Conservation (phyloP, 1,140 invertebrate genomes). For the Drosophila neocordata region DNA sequence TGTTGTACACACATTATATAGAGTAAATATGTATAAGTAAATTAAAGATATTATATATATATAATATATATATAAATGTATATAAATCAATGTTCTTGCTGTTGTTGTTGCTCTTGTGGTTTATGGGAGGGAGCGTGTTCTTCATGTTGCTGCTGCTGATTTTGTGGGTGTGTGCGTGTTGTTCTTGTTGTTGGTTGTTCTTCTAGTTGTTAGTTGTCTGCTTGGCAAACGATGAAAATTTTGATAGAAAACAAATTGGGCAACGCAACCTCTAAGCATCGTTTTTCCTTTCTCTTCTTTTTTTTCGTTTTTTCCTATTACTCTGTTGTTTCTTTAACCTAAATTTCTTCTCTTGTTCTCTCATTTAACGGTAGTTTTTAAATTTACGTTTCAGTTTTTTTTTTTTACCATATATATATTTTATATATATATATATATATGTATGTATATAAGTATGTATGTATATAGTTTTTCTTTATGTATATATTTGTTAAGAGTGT, state of each 20-base stretch:
- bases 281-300: constrained; percentile 46
- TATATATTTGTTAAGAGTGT: constrained; percentile 70
- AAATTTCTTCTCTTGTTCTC: constrained; percentile 35
- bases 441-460: constrained; percentile 43
- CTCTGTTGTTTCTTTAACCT: constrained; percentile 46
- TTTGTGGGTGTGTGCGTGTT: constrained; percentile 49
- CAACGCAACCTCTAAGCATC: constrained; percentile 80
- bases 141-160: constrained; percentile 41
- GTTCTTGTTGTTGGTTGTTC: constrained; percentile 47
- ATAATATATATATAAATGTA: constrained; percentile 65
- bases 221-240: constrained; percentile 80
- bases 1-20: constrained; percentile 61
- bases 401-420: constrained; percentile 61
- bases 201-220: constrained; percentile 58
- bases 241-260: constrained; percentile 74
- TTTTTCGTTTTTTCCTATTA: constrained; percentile 11
- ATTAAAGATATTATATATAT: constrained; percentile 36
- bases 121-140: constrained; percentile 21
- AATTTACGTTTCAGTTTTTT: constrained; percentile 73
- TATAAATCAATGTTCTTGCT: constrained; percentile 65
- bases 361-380: constrained; percentile 66
- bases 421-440: constrained; percentile 57
- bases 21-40: constrained; percentile 74
- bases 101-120: constrained; percentile 13
- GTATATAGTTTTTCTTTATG: constrained; percentile 46